These are phyloP conservation scores for Stomatorhinus ivindoensis DNA, from an alignment of 2,113 vertebrate genomes.

Conservation along the genomic window DNA sequence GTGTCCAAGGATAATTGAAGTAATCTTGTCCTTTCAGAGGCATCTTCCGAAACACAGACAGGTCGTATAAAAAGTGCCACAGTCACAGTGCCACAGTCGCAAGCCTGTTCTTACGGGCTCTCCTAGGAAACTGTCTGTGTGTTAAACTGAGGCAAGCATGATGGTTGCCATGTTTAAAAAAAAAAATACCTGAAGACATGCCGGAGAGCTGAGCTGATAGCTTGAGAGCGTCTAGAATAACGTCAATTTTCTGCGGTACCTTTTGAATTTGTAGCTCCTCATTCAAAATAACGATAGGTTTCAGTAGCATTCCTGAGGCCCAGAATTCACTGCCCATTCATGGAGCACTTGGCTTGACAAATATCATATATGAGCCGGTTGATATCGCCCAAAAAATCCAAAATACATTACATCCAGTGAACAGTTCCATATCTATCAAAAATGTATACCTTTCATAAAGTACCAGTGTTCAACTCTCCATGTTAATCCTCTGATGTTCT, in stretches of 20 bases:
- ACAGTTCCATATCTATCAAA: background rate
- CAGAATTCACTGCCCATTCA: background rate
- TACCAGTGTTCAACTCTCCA: background rate
- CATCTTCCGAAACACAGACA: background rate
- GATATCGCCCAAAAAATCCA: background rate
- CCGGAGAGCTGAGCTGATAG: background rate
- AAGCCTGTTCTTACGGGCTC: background rate
- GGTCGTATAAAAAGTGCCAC: background rate
- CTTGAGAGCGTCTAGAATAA: background rate
- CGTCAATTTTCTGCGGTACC: background rate
- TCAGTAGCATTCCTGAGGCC: background rate
- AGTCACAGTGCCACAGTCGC: background rate
- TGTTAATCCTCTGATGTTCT: background rate
- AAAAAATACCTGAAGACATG: background rate
- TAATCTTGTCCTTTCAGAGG: constrained; percentile 13
- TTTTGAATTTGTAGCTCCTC: background rate
- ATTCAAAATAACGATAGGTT: background rate
- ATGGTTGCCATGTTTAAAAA: background rate
- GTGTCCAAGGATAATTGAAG: constrained; percentile 16
- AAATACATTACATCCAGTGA: background rate
- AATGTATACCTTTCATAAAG: background rate
- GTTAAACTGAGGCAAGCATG: background rate
- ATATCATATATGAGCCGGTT: background rate
- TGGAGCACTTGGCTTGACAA: background rate
- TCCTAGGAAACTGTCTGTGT: background rate